phyloP scores from a whole-genome alignment of 2,888 invertebrate species.

The Sarcophaga subvicina region DNA sequence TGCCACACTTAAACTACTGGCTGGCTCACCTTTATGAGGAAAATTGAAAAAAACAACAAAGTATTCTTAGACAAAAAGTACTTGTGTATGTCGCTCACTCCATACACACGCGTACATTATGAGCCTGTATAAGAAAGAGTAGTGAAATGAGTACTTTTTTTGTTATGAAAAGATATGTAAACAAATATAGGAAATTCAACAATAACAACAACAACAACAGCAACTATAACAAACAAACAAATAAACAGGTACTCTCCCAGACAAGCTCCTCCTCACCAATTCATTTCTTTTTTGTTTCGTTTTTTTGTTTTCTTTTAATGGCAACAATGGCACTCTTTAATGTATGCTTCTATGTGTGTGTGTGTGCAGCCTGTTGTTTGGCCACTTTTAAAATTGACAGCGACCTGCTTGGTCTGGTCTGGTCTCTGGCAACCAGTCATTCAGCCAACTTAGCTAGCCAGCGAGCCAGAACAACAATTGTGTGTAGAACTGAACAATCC shows the following conservation, averaged over 20 bases:
- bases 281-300: neutral
- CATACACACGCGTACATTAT: neutral
- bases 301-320: constrained; percentile 33
- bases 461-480: constrained; percentile 54
- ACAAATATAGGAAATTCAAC: constrained; percentile 25
- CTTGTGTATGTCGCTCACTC: neutral
- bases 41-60: constrained; percentile 30
- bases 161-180: constrained; percentile 48
- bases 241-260: constrained; percentile 60
- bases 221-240: constrained; percentile 24
- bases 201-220: neutral
- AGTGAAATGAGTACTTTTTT: neutral
- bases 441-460: constrained; percentile 29
- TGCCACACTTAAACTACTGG: constrained; percentile 66
- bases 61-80: neutral
- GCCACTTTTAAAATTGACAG: constrained; percentile 53
- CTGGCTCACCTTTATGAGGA: constrained; percentile 63
- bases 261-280: constrained; percentile 65
- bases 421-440: constrained; percentile 35
- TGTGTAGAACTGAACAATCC: constrained; percentile 42
- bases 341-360: neutral
- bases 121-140: neutral
- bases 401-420: constrained; percentile 41
- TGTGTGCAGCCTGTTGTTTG: constrained; percentile 11
- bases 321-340: constrained; percentile 35